Evolutionary conservation across 1,140 invertebrate genomes (phyloP), one percentile per base, ranked within the genome.

Genomic region (Drosophila setifemur): DNA sequence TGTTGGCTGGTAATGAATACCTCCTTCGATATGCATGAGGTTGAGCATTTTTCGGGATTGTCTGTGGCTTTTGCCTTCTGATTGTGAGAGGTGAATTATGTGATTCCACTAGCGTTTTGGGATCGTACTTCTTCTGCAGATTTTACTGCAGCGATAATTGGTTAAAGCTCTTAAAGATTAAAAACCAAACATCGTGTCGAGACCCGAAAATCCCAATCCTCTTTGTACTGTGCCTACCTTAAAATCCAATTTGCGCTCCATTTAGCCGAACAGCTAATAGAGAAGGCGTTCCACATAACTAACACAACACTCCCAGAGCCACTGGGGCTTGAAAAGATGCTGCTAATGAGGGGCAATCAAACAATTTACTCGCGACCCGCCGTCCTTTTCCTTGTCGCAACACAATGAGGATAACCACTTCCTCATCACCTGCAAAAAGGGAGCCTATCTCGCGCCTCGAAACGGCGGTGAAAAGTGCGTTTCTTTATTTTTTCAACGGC

Each of bases 1-100:
- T 68, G 58, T 73, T 64, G 72, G 39, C 50, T 54, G 70, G 79
- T 83, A 83, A 83, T 85, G 74, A 85, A 85, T 85, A 85, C 74
- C 55, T 58, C 37, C 55, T 71, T 64, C 58, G 60, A 63, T 70
- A 78, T 77, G 67, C 39, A 67, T 64, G 53, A 60, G 44, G 44
- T 37, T 70, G 64, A 58, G 70, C 45, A 33, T 48, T 72, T 47
- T 48, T 63, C 29, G 12, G 52, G 23, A 12, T 60, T 61, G 42
- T 61, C 43, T 33, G 28, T 61, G 45, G 39, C 18, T 60, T 43
- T 35, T 31, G 63, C 31, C 26, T 6, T 11, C 28, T 50, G 63
- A 37, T 48, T 18, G 33, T 31, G 29, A 29, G 19, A 26, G 44
- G 44, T 58, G 37, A 58, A 18, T 69, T 57, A 31, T 45, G 50